Percentiles rank a stretch among this genome's conserved stretches.
phyloP scores from a whole-genome alignment of 2,113 vertebrate species.

The Corydoras sp. region DNA sequence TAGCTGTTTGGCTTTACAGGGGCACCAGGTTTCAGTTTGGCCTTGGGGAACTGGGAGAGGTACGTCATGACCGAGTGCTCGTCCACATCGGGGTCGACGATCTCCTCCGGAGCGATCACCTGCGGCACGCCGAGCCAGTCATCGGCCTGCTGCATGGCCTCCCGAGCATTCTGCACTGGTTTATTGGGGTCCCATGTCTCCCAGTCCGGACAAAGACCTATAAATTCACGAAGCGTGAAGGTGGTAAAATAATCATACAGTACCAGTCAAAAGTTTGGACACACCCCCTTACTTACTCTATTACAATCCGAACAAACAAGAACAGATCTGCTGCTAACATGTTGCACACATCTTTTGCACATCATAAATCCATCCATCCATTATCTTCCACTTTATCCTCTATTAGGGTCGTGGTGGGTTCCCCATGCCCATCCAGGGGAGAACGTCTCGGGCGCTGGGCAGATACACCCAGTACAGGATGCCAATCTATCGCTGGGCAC shows the following conservation, averaged over 20 bases:
- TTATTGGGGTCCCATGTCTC: constrained; percentile 83
- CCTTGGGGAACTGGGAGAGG: constrained; percentile 90
- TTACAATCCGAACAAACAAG: too few species aligned
- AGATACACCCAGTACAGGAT: too few species aligned
- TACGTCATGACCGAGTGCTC: constrained; percentile 94
- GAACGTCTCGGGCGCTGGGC: too few species aligned
- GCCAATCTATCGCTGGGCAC: too few species aligned
- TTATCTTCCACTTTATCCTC: too few species aligned
- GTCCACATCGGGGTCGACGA: constrained; percentile 89
- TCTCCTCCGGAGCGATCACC: constrained; percentile 91
- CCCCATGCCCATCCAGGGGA: too few species aligned
- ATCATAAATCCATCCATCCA: too few species aligned
- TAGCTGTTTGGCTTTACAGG: constrained; percentile 75
- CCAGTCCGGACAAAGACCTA: constrained; percentile 89
- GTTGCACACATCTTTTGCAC: too few species aligned
- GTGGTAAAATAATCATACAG: background rate
- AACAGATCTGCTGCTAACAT: too few species aligned
- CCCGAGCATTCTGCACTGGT: constrained; percentile 83
- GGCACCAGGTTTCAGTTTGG: constrained; percentile 86
- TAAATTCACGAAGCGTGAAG: constrained; percentile 9
- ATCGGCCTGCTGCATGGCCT: constrained; percentile 90
- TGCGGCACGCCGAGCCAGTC: constrained; percentile 90
- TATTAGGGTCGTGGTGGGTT: too few species aligned
- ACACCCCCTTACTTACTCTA: too few species aligned
- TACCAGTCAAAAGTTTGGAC: too few species aligned